Evolutionary conservation across 2,888 invertebrate species (phyloP), one percentile per base, ranked within the genome.

Genomic region (Chaetogeoica ovagalla): DNA sequence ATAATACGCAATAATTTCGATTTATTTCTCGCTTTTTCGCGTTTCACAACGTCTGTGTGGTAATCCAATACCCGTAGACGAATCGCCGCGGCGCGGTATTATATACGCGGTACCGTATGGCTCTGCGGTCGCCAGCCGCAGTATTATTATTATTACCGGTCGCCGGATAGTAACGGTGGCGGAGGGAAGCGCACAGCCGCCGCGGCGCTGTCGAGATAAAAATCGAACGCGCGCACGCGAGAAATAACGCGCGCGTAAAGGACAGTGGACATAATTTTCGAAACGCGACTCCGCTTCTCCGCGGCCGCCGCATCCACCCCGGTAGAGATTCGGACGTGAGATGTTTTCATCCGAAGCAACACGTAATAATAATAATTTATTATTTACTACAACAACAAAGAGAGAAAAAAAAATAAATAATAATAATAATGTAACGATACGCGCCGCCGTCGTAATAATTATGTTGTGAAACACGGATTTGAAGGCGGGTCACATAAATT

Each of bases 351-450:
- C 79, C 70, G 23, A 55, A 70, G n/a, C 70, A 70, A 60, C 69
- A 70, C 79, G 70, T 69, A 79, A 79, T 79, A 79, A 79, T 71
- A 71, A 79, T 79, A 79, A 79, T 79, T 79, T 79, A 79, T 79
- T 79, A 79, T 79, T 79, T 30, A 30, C 30, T 30, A 30, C 30
- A 30, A 30, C 30, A 30, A 30, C 30, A 30, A 30, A 1, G 4
- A 30, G 2, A 30, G 4, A 79, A 79, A 79, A 79, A 79, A 79
- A 71, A 79, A 79, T 79, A 79, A 79, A 79, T 30, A 30, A 30
- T 79, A 79, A 79, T 71, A 79, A 79, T 79, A 79, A 79, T 79
- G 70, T 70, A 79, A 79, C 69, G 71, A 70, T 71, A 79, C 69
- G 57, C 57, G 48, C 48, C 48, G 43, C 8, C 43, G 43, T 7